A percentile compares a stretch with the other conserved stretches of the same genome.
Conservation (phyloP, 2,797 vertebrate genomes). For the Chloroceryle amazona region DNA sequence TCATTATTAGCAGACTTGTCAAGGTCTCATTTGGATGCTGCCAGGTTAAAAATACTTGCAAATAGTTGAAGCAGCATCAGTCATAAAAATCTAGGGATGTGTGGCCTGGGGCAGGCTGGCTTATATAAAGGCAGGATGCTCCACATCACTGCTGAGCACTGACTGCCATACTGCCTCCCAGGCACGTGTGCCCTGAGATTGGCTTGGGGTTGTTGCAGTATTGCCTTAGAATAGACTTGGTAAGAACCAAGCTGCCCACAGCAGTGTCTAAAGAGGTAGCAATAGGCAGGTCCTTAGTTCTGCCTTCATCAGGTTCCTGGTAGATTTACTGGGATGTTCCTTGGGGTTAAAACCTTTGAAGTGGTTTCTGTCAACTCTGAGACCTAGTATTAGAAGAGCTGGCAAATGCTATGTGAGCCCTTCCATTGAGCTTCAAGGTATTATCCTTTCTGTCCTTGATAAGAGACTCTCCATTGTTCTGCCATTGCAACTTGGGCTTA, state of each 20-base stretch:
- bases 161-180: rapidly evolving
- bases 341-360: background rate
- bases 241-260: background rate
- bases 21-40: background rate
- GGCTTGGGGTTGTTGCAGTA: rapidly evolving
- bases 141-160: background rate
- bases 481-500: background rate
- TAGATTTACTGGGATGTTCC: background rate
- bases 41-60: background rate
- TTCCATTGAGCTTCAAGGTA: background rate
- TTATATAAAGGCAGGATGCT: background rate
- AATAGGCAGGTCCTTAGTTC: background rate
- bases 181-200: rapidly evolving
- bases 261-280: background rate
- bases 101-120: background rate
- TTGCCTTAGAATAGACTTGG: background rate
- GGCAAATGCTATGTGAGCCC: background rate
- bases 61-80: background rate
- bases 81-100: background rate
- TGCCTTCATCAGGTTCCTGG: background rate
- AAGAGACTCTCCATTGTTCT: background rate
- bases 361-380: background rate
- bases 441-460: background rate
- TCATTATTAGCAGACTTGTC: background rate
- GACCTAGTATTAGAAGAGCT: background rate